phyloP scores from a whole-genome alignment of 2,113 vertebrate genomes.

The Pelobates fuscus region DNA sequence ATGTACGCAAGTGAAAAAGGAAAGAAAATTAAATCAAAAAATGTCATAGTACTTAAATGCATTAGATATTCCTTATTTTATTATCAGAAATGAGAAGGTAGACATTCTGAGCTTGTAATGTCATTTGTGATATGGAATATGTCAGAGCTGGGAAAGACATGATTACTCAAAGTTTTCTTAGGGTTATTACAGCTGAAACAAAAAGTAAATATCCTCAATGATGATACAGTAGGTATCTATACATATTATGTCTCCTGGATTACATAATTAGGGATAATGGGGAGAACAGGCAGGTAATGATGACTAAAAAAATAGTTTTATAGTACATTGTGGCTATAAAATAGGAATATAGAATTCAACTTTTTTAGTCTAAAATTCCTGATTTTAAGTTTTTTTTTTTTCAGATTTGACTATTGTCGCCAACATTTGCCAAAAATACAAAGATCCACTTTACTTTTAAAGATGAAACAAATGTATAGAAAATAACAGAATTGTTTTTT shows the following conservation, averaged over 20 bases:
- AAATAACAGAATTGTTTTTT: no score
- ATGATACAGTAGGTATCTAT: not conserved
- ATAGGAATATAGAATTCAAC: no score
- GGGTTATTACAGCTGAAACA: not conserved
- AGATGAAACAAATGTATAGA: no score
- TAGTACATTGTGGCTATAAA: no score
- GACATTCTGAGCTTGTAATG: slow-evolving; percentile 3
- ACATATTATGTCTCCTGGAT: not conserved
- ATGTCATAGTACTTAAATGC: slow-evolving; percentile 1
- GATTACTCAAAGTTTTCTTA: not conserved
- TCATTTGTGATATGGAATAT: slow-evolving; percentile 11
- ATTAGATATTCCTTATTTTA: slow-evolving; percentile 6
- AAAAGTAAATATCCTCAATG: not conserved
- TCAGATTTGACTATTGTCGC: no score
- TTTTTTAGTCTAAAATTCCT: no score
- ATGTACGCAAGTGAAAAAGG: not conserved
- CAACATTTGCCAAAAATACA: no score
- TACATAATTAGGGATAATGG: not conserved
- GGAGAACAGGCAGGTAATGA: not conserved
- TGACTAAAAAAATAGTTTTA: no score
- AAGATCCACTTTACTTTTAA: no score
- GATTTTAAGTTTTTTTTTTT: no score
- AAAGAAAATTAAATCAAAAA: slow-evolving; percentile 7
- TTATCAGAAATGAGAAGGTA: slow-evolving; percentile 4
- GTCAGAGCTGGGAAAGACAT: not conserved